These are phyloP conservation scores for Heterodera schachtii DNA, from an alignment of 1,140 invertebrate genomes.

Conservation along the genomic window DNA sequence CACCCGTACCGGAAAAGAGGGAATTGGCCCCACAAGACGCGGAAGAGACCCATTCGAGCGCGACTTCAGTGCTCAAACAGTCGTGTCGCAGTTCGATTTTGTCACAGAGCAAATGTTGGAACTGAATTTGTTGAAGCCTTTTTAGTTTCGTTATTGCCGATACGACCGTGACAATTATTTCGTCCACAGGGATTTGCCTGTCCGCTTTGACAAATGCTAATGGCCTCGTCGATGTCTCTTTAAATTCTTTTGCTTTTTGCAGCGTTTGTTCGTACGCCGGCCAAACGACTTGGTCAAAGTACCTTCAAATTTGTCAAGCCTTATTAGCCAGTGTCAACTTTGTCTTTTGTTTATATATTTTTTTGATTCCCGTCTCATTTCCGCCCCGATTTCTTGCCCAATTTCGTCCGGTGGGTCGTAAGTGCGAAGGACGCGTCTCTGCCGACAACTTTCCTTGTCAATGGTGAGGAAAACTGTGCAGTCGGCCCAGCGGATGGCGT, in stretches of 20 bases:
- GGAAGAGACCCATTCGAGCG: slow-evolving; percentile 33
- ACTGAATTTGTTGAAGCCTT: not conserved
- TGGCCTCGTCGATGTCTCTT: not conserved
- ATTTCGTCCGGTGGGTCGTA: slow-evolving; percentile 45
- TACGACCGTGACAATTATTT: slow-evolving; percentile 18
- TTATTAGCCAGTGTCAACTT: too few relatives aligned
- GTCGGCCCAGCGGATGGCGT: slow-evolving; percentile 19
- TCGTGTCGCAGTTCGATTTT: slow-evolving; percentile 24
- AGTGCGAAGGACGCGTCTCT: slow-evolving; percentile 18
- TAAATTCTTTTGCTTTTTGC: slow-evolving; percentile 12
- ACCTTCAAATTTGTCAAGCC: slow-evolving; percentile 12
- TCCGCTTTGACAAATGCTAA: slow-evolving; percentile 11
- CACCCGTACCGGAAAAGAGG: slow-evolving; percentile 36
- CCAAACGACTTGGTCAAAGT: slow-evolving; percentile 49
- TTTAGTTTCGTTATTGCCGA: too few relatives aligned
- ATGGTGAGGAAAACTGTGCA: slow-evolving; percentile 39
- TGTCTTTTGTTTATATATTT: not conserved
- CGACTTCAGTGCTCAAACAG: slow-evolving; percentile 5
- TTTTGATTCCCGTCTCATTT: too few relatives aligned
- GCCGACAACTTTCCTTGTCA: slow-evolving; percentile 32
- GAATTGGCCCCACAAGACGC: slow-evolving; percentile 45
- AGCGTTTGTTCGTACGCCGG: slow-evolving; percentile 38
- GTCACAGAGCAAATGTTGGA: slow-evolving; percentile 16
- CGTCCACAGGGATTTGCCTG: not conserved
- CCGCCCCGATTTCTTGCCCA: slow-evolving; percentile 14